Evolutionary conservation across 2,113 vertebrate species (phyloP), one percentile per base, ranked within the genome.

Genomic region (Anhinga anhinga): DNA sequence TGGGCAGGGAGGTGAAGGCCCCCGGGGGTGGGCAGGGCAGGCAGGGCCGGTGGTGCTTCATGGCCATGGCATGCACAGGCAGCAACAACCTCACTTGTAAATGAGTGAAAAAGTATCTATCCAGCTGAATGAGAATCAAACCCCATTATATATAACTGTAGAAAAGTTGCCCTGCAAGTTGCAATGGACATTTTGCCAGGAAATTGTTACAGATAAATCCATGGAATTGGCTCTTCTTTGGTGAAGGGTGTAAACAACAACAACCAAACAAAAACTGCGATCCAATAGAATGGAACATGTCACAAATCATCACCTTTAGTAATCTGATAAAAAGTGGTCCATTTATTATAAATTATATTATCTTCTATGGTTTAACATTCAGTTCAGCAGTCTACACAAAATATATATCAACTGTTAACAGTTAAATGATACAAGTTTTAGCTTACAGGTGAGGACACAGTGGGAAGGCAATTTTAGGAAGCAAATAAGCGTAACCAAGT

Each of bases 381-480:
- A 42, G 22, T 82, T 86, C 47, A 86, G n/a, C 44, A 90, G n/a
- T 17, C 49, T 62, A 30, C 30, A 52, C 27, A 85, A 88, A 84
- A 88, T 40, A 56, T 8, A 15, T 11, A 44, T 59, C 55, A 59
- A 36, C 38, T 53, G 15, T 52, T 77, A 94, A 45, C 45, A 88
- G 47, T 16, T 3, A 4, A 86, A 72, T 47, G 71, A 81, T 73
- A 49, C 26, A 81, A 18, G 80, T 78, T 91, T 95, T 89, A 91
- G 65, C 44, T 94, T 91, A 89, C 79, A 93, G 69, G 91, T 82
- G 70, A 97, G 40, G 81, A 69, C 81, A 72, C 69, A 78, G 86
- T 29, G 13, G 80, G 94, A 93, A 76, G 61, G 59, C 55, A 93
- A 95, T 94, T 91, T 91, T 74, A 74, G 90, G 77, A 95, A 76